A percentile compares a stretch with the other conserved stretches of the same genome.
These are phyloP conservation scores for Nudaria mundana DNA, from an alignment of 2,888 invertebrate species.

Conservation along the genomic window DNA sequence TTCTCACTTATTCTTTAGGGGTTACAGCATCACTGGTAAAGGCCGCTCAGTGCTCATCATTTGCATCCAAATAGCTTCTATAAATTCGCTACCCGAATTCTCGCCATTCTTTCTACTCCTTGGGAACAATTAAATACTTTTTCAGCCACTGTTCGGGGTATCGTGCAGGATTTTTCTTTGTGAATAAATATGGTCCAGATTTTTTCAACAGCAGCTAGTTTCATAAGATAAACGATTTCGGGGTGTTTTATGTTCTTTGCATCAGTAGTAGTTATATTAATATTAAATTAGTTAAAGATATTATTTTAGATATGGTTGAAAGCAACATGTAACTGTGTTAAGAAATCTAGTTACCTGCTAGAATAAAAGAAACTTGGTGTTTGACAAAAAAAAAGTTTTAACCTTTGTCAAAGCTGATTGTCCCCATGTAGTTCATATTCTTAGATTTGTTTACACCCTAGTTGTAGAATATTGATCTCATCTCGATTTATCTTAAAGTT, in stretches of 20 bases:
- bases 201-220: conserved; percentile 55
- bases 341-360: no score
- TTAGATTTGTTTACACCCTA: no score
- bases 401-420: no score
- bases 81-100: conserved; percentile 79
- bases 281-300: no score
- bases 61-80: conserved; percentile 80
- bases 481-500: conserved; percentile 32
- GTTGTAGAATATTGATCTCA: background rate
- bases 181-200: conserved; percentile 71
- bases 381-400: no score
- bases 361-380: no score
- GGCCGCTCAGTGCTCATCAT: conserved; percentile 73
- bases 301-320: no score
- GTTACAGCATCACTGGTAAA: conserved; percentile 62
- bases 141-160: conserved; percentile 53
- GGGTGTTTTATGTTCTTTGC: conserved; percentile 37
- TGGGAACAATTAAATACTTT: conserved; percentile 80
- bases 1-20: conserved; percentile 77
- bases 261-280: no score
- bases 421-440: no score
- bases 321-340: no score
- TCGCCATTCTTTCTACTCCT: conserved; percentile 73
- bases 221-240: conserved; percentile 64
- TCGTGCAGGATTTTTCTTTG: conserved; percentile 60